Base-by-base conservation (phyloP, 2,113 vertebrate species). In the Gulo gulo region DNA sequence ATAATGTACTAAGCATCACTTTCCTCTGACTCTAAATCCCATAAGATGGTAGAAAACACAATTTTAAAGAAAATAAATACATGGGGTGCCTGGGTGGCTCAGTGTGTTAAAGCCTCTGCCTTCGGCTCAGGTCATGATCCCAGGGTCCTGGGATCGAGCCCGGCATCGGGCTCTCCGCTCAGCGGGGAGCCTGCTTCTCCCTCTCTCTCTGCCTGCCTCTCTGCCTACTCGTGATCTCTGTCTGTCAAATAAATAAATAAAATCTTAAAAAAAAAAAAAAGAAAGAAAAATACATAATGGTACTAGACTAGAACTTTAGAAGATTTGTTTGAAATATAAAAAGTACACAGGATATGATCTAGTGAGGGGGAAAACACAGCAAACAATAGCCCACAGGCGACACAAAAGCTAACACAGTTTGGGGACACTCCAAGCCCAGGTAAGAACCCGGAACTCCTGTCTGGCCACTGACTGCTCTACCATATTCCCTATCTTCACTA, bases 391-490 rank as follows among this genome's bases (percentile, higher is more conserved):
- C 47, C 24, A 1, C 2, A 36, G 18, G 36, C 14, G 11, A 39
- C 10, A 6, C 9, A 14, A 39, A 57, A 34, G 31, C 39, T 2
- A 36, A 5, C 7, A 1, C 0, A 0, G 2, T 23, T 39, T 20
- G 6, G 20, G 4, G 45, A 9, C 2, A 1, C 12, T 4, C 34
- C 2, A 4, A 42, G 4, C 31, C 39, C 50, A 26, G 8, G 14
- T 34, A 36, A 23, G 14, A 47, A 50, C 26, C 23, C 45, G 14
- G 18, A 47, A 18, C 34, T 0, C 31, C 61, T 0, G 4, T 16
- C 50, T 8, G 1, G 3, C 42, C 11, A 0, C 50, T 7, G 61
- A n/a, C 13, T 34, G 14, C 39, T 34, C 57, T 29, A 5, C 13
- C 45, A 23, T 13, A 4, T 13, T 21, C 52, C 45, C 21, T 1